phyloP scores from a whole-genome alignment of 2,888 invertebrate species.

The Scaptomyza tumidula region DNA sequence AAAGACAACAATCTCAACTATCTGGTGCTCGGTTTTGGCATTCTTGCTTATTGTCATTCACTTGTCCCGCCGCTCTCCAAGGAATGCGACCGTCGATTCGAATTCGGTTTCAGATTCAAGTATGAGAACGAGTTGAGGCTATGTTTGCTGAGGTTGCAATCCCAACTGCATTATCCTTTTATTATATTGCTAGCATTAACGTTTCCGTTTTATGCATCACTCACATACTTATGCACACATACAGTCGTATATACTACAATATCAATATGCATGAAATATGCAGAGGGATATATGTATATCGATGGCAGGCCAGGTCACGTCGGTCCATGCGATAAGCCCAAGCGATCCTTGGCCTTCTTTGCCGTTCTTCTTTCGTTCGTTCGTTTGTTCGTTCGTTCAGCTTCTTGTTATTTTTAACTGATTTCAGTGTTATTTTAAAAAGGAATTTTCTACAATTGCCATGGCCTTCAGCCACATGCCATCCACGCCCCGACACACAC shows the following conservation, averaged over 20 bases:
- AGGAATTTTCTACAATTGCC: slow-evolving; percentile 50
- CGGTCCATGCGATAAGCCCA: slow-evolving; percentile 29
- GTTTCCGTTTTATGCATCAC: slow-evolving; percentile 51
- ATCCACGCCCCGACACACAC: not conserved
- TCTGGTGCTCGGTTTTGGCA: slow-evolving; percentile 25
- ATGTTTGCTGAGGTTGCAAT: slow-evolving; percentile 34
- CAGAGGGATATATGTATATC: slow-evolving; percentile 20
- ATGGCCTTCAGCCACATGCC: slow-evolving; percentile 2
- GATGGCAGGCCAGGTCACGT: slow-evolving; percentile 30
- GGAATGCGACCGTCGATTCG: slow-evolving; percentile 43
- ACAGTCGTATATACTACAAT: not conserved
- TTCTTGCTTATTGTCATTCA: slow-evolving; percentile 59
- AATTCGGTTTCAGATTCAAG: not conserved
- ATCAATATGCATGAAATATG: slow-evolving; percentile 28
- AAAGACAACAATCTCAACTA: slow-evolving; percentile 17
- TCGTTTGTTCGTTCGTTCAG: too few relatives aligned
- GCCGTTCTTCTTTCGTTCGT: slow-evolving; percentile 2
- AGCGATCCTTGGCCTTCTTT: slow-evolving; percentile 39
- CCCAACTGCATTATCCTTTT: slow-evolving; percentile 59
- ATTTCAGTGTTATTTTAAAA: slow-evolving; percentile 52
- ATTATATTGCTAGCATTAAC: slow-evolving; percentile 64
- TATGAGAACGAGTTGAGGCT: not conserved
- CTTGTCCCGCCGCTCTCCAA: slow-evolving; percentile 24
- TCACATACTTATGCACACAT: slow-evolving; percentile 8
- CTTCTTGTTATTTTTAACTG: slow-evolving; percentile 49